These are phyloP conservation scores for Chesias legatella DNA, from an alignment of 2,888 invertebrate species.

Conservation along the genomic window DNA sequence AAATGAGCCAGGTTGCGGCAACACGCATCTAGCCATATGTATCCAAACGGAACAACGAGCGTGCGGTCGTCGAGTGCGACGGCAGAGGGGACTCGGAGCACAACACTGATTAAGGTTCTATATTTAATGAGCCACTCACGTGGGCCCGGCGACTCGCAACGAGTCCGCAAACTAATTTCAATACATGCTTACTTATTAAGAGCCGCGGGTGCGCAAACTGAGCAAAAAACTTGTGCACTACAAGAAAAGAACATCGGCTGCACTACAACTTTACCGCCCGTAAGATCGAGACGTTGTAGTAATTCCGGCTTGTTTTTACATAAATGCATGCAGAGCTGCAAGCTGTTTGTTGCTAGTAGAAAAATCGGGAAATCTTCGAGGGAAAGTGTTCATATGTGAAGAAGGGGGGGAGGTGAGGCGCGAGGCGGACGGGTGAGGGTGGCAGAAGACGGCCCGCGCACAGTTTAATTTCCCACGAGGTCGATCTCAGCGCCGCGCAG, in stretches of 20 bases:
- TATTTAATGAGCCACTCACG: constrained; percentile 75
- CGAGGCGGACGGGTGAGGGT: constrained; percentile 52
- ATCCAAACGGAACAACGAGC: constrained; percentile 47
- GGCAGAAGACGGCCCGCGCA: constrained; percentile 74
- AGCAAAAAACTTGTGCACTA: constrained; percentile 20
- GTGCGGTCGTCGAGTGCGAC: constrained; percentile 47
- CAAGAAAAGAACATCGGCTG: constrained; percentile 4
- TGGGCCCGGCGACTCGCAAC: constrained; percentile 51
- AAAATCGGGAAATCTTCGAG: constrained; percentile 65
- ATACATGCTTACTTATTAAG: constrained; percentile 60
- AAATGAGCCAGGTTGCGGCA: constrained; percentile 9
- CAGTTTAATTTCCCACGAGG: constrained; percentile 81
- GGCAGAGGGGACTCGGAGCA: constrained; percentile 57
- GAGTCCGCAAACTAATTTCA: constrained; percentile 68
- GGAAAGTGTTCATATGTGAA: constrained; percentile 75
- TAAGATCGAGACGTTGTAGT: constrained; percentile 6
- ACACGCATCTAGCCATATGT: constrained; percentile 30
- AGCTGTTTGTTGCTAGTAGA: constrained; percentile 42
- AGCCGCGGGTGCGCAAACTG: constrained; percentile 20
- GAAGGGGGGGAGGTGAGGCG: constrained; percentile 52
- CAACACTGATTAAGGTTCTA: constrained; percentile 74
- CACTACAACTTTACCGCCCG: constrained; percentile 7
- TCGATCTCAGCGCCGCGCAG: constrained; percentile 77
- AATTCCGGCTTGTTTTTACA: background rate
- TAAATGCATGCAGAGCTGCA: constrained; percentile 25